phyloP scores from a whole-genome alignment of 2,888 invertebrate genomes.

The Corythucha ciliata region DNA sequence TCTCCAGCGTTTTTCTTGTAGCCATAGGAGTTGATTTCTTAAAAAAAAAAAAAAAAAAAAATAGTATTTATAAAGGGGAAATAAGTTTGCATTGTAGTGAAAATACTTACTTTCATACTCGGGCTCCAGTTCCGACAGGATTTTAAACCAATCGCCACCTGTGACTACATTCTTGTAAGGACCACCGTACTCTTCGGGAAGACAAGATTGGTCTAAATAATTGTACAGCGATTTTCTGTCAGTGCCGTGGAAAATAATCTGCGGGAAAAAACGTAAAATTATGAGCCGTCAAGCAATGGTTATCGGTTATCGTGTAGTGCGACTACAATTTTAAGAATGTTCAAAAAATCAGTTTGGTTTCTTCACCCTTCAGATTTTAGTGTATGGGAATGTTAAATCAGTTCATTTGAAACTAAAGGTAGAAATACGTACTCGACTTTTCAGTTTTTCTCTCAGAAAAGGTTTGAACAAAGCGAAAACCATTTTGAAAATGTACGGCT shows the following conservation, averaged over 20 bases:
- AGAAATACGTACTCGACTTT: constrained; percentile 64
- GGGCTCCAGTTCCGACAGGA: constrained; percentile 56
- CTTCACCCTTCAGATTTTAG: too few relatives aligned
- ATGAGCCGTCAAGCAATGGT: not conserved
- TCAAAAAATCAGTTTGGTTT: too few relatives aligned
- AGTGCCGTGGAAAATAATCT: constrained; percentile 65
- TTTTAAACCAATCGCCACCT: constrained; percentile 57
- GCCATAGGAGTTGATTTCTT: constrained; percentile 36
- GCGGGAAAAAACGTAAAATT: constrained; percentile 29
- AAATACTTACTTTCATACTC: constrained; percentile 54
- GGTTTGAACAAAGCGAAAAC: constrained; percentile 79
- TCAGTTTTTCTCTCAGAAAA: constrained; percentile 72
- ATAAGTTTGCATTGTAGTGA: not conserved
- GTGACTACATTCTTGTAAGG: too few relatives aligned
- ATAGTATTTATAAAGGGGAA: not conserved
- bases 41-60: constrained; percentile 27
- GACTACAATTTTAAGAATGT: too few relatives aligned
- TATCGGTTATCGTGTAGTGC: too few relatives aligned
- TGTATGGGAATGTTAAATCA: too few relatives aligned
- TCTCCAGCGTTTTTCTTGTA: constrained; percentile 29
- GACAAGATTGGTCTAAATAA: constrained; percentile 49
- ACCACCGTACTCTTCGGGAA: constrained; percentile 60
- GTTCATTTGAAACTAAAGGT: constrained; percentile 7
- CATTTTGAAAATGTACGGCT: constrained; percentile 78
- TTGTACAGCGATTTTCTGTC: constrained; percentile 52